A percentile compares a stretch with the other conserved stretches of the same genome.
phyloP scores from a whole-genome alignment of 2,888 invertebrate genomes.

The Oxytorus armatus region DNA sequence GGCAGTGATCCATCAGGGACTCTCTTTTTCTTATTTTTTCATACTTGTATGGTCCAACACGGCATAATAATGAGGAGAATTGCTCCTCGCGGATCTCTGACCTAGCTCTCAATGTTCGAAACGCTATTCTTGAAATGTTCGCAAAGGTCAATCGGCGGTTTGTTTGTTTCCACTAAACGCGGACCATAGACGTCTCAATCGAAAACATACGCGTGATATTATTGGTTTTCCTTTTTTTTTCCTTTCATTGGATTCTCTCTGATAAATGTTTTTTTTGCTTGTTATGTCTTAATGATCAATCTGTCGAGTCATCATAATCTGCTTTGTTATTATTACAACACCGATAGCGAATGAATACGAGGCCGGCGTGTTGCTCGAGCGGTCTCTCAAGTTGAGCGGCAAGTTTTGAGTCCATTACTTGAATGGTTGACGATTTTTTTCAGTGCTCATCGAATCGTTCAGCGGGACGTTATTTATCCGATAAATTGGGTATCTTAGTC shows the following conservation, averaged over 20 bases:
- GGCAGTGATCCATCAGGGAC: conserved; percentile 69
- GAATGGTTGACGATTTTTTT: too few relatives aligned
- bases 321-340: conserved; percentile 5
- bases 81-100: conserved; percentile 53
- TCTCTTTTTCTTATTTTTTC: conserved; percentile 44
- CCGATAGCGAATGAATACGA: too few relatives aligned
- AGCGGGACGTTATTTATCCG: too few relatives aligned
- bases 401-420: too few relatives aligned
- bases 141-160: conserved; percentile 69
- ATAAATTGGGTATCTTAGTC: too few relatives aligned
- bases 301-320: background rate
- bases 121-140: conserved; percentile 68
- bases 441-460: too few relatives aligned
- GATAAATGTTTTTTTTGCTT: conserved; percentile 3
- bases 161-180: background rate
- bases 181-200: too few relatives aligned
- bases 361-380: too few relatives aligned
- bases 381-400: too few relatives aligned
- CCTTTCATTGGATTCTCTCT: too few relatives aligned
- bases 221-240: too few relatives aligned
- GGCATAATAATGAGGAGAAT: conserved; percentile 21
- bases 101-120: conserved; percentile 41
- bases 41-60: conserved; percentile 51
- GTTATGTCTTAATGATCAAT: background rate
- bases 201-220: too few relatives aligned